These are phyloP conservation scores for Leptinotarsa texana DNA, from an alignment of 1,140 invertebrate species.

Conservation along the genomic window DNA sequence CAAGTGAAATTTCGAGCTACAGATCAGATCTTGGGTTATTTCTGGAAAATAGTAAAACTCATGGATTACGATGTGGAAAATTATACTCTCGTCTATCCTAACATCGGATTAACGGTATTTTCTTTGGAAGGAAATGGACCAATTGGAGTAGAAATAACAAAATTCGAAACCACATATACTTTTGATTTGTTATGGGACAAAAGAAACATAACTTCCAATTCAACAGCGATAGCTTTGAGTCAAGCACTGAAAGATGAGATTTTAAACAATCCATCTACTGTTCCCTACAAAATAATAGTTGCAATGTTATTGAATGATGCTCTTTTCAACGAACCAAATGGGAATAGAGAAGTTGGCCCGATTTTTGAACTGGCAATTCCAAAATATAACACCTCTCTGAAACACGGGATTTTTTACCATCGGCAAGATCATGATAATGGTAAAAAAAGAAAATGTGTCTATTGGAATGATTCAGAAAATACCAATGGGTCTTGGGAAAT, in stretches of 20 bases:
- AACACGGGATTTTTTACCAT: not conserved
- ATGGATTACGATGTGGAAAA: conserved; percentile 11
- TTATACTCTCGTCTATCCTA: not conserved
- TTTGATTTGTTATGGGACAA: too few relatives aligned
- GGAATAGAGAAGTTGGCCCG: not conserved
- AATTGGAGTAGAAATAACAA: not conserved
- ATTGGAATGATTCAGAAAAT: not conserved
- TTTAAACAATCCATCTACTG: too few relatives aligned
- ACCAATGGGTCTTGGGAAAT: not conserved
- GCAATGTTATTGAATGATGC: conserved; percentile 10
- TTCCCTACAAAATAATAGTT: not conserved
- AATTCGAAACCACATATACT: not conserved
- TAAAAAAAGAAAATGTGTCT: not conserved
- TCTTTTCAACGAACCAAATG: not conserved
- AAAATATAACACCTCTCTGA: not conserved
- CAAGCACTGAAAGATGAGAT: too few relatives aligned
- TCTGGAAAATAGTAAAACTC: not conserved
- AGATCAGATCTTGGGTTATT: conserved; percentile 12
- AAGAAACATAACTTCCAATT: too few relatives aligned
- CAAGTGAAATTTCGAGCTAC: conserved; percentile 9
- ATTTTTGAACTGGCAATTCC: not conserved
- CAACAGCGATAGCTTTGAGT: too few relatives aligned
- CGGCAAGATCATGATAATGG: not conserved
- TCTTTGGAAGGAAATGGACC: not conserved
- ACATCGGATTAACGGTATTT: not conserved